Percentiles rank a stretch among this genome's conserved stretches.
These are phyloP conservation scores for Drosophila merina DNA, from an alignment of 2,888 invertebrate species.

Conservation along the genomic window DNA sequence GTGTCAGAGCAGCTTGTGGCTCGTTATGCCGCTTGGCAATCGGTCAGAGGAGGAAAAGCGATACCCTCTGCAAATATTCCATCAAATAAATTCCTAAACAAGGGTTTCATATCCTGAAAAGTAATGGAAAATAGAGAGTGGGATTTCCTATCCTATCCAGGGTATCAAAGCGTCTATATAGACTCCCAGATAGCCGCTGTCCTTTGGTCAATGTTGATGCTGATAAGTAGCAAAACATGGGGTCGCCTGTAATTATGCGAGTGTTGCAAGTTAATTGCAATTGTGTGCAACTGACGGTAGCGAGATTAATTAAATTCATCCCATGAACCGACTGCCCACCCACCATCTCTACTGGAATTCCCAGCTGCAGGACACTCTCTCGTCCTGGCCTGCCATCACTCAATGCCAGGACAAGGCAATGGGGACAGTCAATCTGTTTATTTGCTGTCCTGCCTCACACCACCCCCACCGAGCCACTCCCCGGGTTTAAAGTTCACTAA, in stretches of 20 bases:
- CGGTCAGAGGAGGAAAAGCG: too few species aligned
- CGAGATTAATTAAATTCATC: slow-evolving; percentile 82
- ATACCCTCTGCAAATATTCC: too few species aligned
- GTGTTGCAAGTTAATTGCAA: slow-evolving; percentile 83
- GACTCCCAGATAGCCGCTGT: too few species aligned
- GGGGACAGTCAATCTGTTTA: slow-evolving; percentile 71
- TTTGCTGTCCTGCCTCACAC: slow-evolving; percentile 56
- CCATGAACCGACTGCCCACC: slow-evolving; percentile 22
- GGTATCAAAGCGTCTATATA: not conserved
- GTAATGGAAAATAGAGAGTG: too few species aligned
- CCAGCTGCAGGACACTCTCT: slow-evolving; percentile 15
- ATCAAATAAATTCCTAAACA: too few species aligned
- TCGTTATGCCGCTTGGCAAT: slow-evolving; percentile 12
- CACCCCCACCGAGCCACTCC: not conserved
- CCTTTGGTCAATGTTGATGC: slow-evolving; percentile 72
- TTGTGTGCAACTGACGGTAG: slow-evolving; percentile 82
- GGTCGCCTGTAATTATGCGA: slow-evolving; percentile 81
- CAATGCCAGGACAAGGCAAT: slow-evolving; percentile 52
- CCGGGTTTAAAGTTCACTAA: slow-evolving; percentile 62
- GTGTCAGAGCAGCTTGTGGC: slow-evolving; percentile 58
- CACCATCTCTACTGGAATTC: slow-evolving; percentile 4
- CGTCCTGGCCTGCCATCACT: slow-evolving; percentile 41
- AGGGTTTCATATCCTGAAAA: too few species aligned
- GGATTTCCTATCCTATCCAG: not conserved
- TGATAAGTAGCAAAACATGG: slow-evolving; percentile 82